phyloP scores from a whole-genome alignment of 1,140 invertebrate species.

The Gonioctena quinquepunctata region DNA sequence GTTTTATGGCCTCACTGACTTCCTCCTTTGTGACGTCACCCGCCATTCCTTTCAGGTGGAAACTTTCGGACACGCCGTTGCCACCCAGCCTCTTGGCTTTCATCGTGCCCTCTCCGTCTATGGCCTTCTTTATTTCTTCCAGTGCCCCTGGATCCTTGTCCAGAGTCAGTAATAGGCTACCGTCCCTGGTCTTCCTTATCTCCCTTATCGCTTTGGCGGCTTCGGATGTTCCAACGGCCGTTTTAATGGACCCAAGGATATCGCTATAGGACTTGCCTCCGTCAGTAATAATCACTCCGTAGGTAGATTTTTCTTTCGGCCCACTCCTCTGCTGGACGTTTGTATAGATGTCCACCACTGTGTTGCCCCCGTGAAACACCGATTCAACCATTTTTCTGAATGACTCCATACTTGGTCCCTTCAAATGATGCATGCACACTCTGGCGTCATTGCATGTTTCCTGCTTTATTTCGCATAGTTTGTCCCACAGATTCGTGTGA shows the following conservation, averaged over 20 bases:
- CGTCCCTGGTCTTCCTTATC: neutral
- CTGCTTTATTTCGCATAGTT: neutral
- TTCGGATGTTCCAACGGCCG: neutral
- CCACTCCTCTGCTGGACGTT: neutral
- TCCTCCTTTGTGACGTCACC: neutral
- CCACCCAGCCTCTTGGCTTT: neutral
- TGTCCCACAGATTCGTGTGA: neutral
- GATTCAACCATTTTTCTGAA: neutral
- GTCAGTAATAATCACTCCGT: neutral
- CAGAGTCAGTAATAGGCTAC: neutral
- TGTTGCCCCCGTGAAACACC: neutral
- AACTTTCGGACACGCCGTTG: neutral
- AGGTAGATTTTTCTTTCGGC: neutral
- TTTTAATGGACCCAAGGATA: neutral
- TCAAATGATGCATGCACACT: neutral
- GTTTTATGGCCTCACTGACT: neutral
- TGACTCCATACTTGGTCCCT: neutral
- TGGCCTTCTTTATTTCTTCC: neutral
- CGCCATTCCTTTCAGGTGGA: conserved; percentile 22
- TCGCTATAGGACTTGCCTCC: neutral
- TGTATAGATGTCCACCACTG: neutral
- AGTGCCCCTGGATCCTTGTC: neutral
- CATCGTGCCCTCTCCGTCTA: neutral
- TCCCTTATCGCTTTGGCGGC: neutral
- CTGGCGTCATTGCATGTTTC: neutral